These are phyloP conservation scores for Poecilus cupreus DNA, from an alignment of 2,888 invertebrate genomes.

Conservation along the genomic window DNA sequence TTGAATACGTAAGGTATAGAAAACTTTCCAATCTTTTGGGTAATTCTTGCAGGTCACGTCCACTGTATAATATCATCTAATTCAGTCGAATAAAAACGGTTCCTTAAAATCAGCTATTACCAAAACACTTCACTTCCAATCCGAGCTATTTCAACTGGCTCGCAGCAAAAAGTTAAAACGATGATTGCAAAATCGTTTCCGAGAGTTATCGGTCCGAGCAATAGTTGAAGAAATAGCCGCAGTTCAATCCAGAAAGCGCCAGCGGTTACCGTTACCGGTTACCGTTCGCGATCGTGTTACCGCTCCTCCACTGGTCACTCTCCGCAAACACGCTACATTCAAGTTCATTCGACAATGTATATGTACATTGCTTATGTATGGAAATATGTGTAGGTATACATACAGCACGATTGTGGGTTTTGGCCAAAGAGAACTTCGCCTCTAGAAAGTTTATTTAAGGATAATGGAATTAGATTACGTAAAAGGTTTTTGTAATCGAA, in stretches of 20 bases:
- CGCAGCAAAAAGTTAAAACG: slow-evolving; percentile 39
- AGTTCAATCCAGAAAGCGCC: not conserved
- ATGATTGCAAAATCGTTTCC: slow-evolving; percentile 45
- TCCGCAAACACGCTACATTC: not conserved
- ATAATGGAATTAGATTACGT: slow-evolving; percentile 8
- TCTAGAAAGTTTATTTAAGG: not conserved
- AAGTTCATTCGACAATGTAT: not conserved
- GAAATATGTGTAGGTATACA: not conserved
- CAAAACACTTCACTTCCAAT: not conserved
- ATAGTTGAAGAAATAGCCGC: slow-evolving; percentile 23
- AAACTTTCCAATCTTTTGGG: too few species aligned
- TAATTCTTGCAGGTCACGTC: not conserved
- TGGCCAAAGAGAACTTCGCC: not conserved
- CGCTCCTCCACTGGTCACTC: not conserved
- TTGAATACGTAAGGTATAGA: too few species aligned
- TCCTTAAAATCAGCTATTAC: slow-evolving; percentile 17
- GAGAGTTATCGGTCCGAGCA: slow-evolving; percentile 26
- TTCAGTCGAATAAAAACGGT: slow-evolving; percentile 11
- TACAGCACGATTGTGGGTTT: not conserved
- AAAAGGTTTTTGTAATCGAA: not conserved
- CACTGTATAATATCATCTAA: not conserved
- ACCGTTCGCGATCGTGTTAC: not conserved
- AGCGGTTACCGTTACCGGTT: not conserved
- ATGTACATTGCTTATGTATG: slow-evolving; percentile 13
- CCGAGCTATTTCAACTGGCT: slow-evolving; percentile 4